Conservation (phyloP, 2,888 invertebrate genomes). For the Oligia fasciuncula region DNA sequence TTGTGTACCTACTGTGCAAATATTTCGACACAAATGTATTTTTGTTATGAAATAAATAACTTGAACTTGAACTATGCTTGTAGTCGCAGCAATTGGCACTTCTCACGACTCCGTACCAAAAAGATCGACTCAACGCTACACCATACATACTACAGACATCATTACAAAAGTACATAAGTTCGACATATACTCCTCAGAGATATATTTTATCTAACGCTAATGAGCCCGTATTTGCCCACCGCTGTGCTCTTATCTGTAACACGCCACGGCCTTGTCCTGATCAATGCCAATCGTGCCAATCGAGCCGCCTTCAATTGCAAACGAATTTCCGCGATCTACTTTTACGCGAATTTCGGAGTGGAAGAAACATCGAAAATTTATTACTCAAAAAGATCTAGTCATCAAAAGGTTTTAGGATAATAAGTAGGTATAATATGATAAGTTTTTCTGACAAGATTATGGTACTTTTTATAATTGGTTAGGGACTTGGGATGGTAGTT, state of each 20-base stretch:
- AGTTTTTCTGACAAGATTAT: neutral
- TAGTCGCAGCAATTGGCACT: neutral
- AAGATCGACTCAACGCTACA: neutral
- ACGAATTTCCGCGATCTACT: slow-evolving; percentile 49
- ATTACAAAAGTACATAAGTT: slow-evolving; percentile 8
- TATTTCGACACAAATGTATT: too few species aligned
- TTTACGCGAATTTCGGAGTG: slow-evolving; percentile 15
- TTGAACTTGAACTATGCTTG: too few species aligned
- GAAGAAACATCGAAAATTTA: neutral
- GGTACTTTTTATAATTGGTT: slow-evolving; percentile 38
- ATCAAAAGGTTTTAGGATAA: slow-evolving; percentile 3
- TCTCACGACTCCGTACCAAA: neutral
- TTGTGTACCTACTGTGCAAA: too few species aligned
- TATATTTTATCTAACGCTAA: slow-evolving; percentile 49
- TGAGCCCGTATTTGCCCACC: slow-evolving; percentile 61
- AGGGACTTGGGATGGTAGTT: slow-evolving; percentile 13
- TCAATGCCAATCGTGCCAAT: slow-evolving; percentile 57
- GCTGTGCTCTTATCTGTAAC: slow-evolving; percentile 56
- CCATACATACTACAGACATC: neutral
- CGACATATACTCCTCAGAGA: slow-evolving; percentile 15
- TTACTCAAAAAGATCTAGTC: neutral
- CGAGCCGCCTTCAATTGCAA: slow-evolving; percentile 40
- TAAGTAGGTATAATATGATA: neutral
- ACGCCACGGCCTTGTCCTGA: slow-evolving; percentile 41
- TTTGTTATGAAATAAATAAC: too few species aligned